Base-by-base conservation (phyloP, 2,888 invertebrate species). In the Gibbula magus region DNA sequence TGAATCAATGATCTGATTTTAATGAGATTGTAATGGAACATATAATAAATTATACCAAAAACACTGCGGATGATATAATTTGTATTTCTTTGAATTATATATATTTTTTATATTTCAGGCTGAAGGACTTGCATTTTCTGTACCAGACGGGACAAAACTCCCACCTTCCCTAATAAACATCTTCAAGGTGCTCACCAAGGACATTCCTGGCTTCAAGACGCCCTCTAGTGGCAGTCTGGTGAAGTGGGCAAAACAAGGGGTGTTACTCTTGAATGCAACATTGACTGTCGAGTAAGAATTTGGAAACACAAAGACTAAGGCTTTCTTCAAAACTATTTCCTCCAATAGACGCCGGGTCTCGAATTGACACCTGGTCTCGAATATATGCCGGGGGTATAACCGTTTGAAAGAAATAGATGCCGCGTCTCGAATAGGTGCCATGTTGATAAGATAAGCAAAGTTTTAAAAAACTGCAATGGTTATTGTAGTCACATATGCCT, bases 181-280 rank as follows among this genome's bases (percentile, higher is more conserved):
- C 77, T 91, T 88, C 82, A 91, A 94, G 87, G 95, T 95, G 88
- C 88, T 95, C 80, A 89, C 88, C 10, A 89, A 84, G 8, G 95
- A 95, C 86, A 93, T 94, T 79, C 85, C 84, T 5, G 87, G 87
- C 1, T 92, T 92, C 77, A 83, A 79, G 45, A 77, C 73, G 20
- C 91, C 91, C 7, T 82, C 82, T 22, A 88, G 89, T 79, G 92
- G 92, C 18, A 88, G 87, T 79, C 83, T 92, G 25, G 87, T 87
- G 76, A 83, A 86, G 18, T 92, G 92, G 92, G 89, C 91, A 10
- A 80, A 87, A 61, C 80, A 88, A 77, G 92, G 92, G 1, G 88
- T 92, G 0, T 78, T 92, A 0, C 81, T 92, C 32, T 84, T 92
- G 7, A 92, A 92, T 85, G 89, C 91, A 25, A 88, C 89, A 22